These are phyloP conservation scores for Montipora capitata DNA, from an alignment of 92 coral and sea anemone species.

Conservation along the genomic window DNA sequence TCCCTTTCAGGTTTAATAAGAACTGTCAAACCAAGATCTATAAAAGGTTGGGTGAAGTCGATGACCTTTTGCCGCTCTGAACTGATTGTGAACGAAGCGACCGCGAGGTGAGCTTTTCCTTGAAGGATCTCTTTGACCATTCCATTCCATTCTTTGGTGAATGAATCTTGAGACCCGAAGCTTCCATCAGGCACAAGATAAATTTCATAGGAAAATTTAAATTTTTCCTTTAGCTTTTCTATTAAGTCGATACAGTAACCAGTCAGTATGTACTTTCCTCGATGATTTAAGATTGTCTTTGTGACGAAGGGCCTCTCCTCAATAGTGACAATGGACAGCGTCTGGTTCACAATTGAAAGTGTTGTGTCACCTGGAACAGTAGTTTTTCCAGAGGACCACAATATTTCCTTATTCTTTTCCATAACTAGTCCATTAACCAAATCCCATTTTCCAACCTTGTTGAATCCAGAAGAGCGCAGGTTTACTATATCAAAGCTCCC, in stretches of 20 bases:
- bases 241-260: conserved; percentile 93
- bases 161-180: conserved; percentile 80
- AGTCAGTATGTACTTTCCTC: conserved; percentile 25
- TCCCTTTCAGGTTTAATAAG: conserved; percentile 71
- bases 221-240: conserved; percentile 73
- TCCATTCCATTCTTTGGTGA: conserved; percentile 94
- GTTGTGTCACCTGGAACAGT: conserved; percentile 74
- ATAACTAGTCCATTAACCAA: conserved; percentile 66
- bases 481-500: conserved; percentile 87
- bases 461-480: conserved; percentile 86
- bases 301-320: conserved; percentile 83
- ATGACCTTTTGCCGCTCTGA: conserved; percentile 86
- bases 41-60: conserved; percentile 90
- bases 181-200: conserved; percentile 81
- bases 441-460: conserved; percentile 87
- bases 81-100: conserved; percentile 91
- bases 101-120: conserved; percentile 89
- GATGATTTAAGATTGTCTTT: not conserved
- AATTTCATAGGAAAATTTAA: conserved; percentile 81
- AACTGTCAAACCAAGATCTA: conserved; percentile 87
- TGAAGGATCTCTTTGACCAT: conserved; percentile 84
- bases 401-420: conserved; percentile 83
- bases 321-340: conserved; percentile 82
- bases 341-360: conserved; percentile 77
- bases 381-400: conserved; percentile 85